These are phyloP conservation scores for Emesis castigata DNA, from an alignment of 2,888 invertebrate species.

Conservation along the genomic window DNA sequence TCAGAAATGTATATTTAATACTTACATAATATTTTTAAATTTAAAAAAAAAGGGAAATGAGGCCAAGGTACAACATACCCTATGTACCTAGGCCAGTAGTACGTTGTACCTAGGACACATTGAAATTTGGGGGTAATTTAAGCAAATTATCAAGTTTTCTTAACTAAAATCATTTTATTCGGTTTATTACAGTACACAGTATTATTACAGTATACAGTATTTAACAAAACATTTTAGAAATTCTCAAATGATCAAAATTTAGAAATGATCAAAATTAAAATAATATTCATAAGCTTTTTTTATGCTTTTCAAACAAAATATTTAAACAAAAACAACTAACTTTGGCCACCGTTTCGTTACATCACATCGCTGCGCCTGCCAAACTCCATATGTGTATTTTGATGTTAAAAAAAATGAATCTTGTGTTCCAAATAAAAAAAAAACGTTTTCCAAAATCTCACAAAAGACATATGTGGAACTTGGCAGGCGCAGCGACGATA, in stretches of 20 bases:
- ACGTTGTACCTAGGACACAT: slow-evolving; percentile 1
- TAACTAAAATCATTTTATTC: neutral
- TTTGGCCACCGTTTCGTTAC: slow-evolving; percentile 14
- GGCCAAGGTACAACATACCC: slow-evolving; percentile 2
- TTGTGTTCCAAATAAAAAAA: neutral
- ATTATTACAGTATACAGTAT: neutral
- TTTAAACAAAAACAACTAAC: slow-evolving; percentile 13
- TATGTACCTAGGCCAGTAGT: slow-evolving; percentile 6
- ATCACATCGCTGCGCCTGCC: slow-evolving; percentile 14
- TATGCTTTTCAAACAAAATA: neutral
- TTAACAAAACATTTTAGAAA: slow-evolving; percentile 8
- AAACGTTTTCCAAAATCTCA: slow-evolving; percentile 14
- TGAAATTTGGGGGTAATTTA: neutral
- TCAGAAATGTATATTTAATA: slow-evolving; percentile 8
- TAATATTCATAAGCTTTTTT: slow-evolving; percentile 14
- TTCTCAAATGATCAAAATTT: slow-evolving; percentile 13
- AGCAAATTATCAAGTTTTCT: neutral
- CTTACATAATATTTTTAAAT: slow-evolving; percentile 2
- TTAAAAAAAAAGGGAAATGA: neutral
- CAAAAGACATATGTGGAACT: slow-evolving; percentile 5
- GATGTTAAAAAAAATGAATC: neutral
- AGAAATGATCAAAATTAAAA: neutral
- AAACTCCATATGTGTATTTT: slow-evolving; percentile 13
- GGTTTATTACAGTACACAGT: neutral
- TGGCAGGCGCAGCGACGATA: neutral